phyloP scores from a whole-genome alignment of 2,888 invertebrate genomes.

The Pardosa pseudoannulata region DNA sequence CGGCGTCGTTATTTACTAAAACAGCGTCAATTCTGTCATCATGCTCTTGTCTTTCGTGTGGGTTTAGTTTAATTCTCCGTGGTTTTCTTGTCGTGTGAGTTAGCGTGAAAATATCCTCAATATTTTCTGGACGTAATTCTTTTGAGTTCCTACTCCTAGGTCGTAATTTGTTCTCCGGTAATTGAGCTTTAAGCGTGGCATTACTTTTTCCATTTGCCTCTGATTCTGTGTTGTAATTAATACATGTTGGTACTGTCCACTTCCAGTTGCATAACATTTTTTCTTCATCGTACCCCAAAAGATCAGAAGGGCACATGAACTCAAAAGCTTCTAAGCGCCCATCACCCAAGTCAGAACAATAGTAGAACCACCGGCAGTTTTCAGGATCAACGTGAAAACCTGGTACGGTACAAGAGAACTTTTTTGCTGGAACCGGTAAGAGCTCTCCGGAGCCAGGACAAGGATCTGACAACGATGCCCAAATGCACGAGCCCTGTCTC shows the following conservation, averaged over 20 bases:
- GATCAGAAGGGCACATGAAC: constrained; percentile 88
- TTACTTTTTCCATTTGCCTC: constrained; percentile 73
- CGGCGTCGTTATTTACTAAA: no score
- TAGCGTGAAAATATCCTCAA: no score
- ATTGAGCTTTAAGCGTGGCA: neutral
- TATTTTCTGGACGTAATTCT: no score
- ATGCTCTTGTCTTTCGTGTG: no score
- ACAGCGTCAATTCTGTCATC: no score
- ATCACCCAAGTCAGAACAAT: constrained; percentile 81
- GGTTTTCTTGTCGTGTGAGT: no score
- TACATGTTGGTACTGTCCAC: constrained; percentile 85
- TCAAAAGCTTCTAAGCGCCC: constrained; percentile 83
- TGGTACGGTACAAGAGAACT: constrained; percentile 84
- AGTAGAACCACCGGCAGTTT: constrained; percentile 90
- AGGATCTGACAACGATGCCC: constrained; percentile 86
- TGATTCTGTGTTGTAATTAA: no score
- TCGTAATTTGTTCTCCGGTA: no score
- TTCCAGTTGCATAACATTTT: constrained; percentile 87
- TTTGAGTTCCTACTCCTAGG: no score
- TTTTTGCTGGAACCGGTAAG: constrained; percentile 83
- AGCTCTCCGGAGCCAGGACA: constrained; percentile 87
- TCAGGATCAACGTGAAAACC: constrained; percentile 89
- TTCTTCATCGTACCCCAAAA: constrained; percentile 84
- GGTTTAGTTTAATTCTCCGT: no score
- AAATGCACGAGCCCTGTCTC: constrained; percentile 82